phyloP scores from a whole-genome alignment of 2,113 vertebrate species.

The Nothocercus julius region DNA sequence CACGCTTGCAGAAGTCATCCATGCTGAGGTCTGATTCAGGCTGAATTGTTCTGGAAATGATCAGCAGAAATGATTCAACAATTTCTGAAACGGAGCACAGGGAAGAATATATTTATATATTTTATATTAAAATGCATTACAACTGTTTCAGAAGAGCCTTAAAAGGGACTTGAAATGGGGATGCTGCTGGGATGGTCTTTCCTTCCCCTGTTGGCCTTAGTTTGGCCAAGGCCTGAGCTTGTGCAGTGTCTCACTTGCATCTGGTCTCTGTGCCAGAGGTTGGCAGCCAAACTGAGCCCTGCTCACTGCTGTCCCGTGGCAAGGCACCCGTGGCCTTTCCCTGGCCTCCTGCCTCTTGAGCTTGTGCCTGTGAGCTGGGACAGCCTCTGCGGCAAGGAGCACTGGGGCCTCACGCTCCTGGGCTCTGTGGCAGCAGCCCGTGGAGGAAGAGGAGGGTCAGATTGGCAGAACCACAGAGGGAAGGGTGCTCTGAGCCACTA shows the following conservation, averaged over 20 bases:
- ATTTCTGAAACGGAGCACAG: not conserved
- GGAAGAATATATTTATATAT: not conserved
- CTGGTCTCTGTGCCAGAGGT: not conserved
- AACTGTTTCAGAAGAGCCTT: not conserved
- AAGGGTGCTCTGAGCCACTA: not conserved
- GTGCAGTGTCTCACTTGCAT: not conserved
- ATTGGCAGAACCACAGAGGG: too few relatives aligned
- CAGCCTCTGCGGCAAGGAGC: too few relatives aligned
- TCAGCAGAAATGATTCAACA: not conserved
- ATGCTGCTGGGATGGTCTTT: not conserved
- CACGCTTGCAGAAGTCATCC: not conserved
- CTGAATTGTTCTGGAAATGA: conserved; percentile 2
- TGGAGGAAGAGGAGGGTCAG: too few relatives aligned
- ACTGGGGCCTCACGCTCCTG: too few relatives aligned
- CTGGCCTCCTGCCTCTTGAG: too few relatives aligned
- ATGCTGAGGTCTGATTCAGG: conserved; percentile 17
- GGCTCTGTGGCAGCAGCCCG: too few relatives aligned
- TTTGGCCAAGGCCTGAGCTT: not conserved
- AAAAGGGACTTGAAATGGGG: not conserved
- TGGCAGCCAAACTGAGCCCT: not conserved
- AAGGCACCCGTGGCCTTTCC: too few relatives aligned
- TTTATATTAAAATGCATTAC: not conserved
- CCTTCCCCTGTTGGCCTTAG: not conserved
- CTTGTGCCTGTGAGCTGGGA: too few relatives aligned
- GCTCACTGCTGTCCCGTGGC: too few relatives aligned